Evolutionary conservation across 2,888 invertebrate species (phyloP), one percentile per base, ranked within the genome.

Genomic region (Cephus rjabovi): DNA sequence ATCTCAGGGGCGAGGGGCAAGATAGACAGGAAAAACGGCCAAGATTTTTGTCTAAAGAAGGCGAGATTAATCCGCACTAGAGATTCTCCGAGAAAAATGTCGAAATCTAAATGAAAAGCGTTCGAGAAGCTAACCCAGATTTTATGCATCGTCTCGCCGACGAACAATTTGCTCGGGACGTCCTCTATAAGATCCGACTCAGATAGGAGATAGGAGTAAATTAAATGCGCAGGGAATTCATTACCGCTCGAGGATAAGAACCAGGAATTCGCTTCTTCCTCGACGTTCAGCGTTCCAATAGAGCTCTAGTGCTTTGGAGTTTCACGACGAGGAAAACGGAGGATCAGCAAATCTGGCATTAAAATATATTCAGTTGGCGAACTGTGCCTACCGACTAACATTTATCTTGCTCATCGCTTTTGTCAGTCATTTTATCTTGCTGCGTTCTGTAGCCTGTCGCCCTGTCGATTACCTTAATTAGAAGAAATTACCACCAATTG

Each of bases 211-310:
- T 33, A 73, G 34, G 31, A 73, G 78, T 78, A 68, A 78, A 78
- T 78, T 78, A 76, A 78, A 78, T 78, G 35, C 70, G 56, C 34
- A 73, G 76, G 34, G 35, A 78, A 76, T 78, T 78, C 75, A 78
- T 78, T 78, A 78, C 68, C 78, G 75, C 30, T 70, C 9, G 34
- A 35, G 75, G 71, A 77, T 77, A 77, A 77, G 71, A 77, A 77
- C 34, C 70, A 70, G 70, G 56, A 33, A 56, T 74, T 37, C 74
- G 71, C 31, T 75, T 75, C 75, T 56, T 56, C 56, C 56, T 56
- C 56, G 56, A 56, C 33, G 31, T 33, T 11, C 31, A 23, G 33
- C 33, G 75, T 40, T 77, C 75, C 77, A 77, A 77, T 77, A 75
- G 77, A 77, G 77, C 71, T 77, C 75, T 34, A 37, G 33, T 56